Conservation (phyloP, 2,888 invertebrate species). For the Agelastica alni region DNA sequence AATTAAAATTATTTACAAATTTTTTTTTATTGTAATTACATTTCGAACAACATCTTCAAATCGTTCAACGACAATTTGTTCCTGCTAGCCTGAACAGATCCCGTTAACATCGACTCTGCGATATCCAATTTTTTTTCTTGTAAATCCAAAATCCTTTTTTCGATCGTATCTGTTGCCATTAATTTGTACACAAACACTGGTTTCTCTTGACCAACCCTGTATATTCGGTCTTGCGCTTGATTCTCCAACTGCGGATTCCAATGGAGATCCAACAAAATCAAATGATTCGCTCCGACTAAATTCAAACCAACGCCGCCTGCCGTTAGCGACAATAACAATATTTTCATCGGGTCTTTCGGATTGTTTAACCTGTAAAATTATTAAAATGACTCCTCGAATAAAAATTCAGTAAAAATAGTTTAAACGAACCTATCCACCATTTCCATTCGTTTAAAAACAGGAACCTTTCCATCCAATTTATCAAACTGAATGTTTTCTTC, state of each 20-base stretch:
- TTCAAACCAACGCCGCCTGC: conserved; percentile 96
- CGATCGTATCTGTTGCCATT: conserved; percentile 83
- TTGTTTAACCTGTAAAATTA: conserved; percentile 64
- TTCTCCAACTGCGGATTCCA: conserved; percentile 97
- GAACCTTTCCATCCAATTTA: conserved; percentile 76
- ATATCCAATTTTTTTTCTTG: conserved; percentile 80
- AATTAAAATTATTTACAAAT: not conserved
- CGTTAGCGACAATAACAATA: conserved; percentile 83
- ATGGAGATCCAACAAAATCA: conserved; percentile 88
- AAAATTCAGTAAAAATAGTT: not conserved
- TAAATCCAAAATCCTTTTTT: conserved; percentile 79
- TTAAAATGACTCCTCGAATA: too few species aligned
- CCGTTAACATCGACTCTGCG: conserved; percentile 78
- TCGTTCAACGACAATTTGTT: conserved; percentile 81
- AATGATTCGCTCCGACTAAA: conserved; percentile 88
- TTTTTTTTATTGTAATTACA: conserved; percentile 34
- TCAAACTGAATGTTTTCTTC: conserved; percentile 61
- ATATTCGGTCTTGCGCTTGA: conserved; percentile 93
- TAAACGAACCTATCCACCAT: conserved; percentile 62
- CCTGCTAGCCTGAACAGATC: conserved; percentile 64
- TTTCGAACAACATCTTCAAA: conserved; percentile 71
- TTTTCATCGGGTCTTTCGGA: conserved; percentile 61
- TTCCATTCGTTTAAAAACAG: conserved; percentile 71
- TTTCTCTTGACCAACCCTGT: conserved; percentile 86
- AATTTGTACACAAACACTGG: conserved; percentile 86